A percentile compares a stretch with the other conserved stretches of the same genome.
Evolutionary conservation across 2,888 invertebrate species (phyloP).

Genomic region (Rhaphigaster nebulosa): DNA sequence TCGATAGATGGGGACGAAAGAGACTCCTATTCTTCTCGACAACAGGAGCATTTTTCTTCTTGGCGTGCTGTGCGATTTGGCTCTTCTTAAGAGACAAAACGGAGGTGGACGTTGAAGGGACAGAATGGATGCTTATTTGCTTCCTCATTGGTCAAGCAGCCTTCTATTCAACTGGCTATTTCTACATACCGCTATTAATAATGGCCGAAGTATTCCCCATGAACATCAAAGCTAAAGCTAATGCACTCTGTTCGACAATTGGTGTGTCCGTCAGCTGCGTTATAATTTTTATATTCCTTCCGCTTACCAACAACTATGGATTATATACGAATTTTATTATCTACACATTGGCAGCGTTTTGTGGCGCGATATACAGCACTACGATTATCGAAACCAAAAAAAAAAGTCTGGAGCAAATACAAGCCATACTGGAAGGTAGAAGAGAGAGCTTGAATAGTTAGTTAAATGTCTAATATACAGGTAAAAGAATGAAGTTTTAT

Average conservation of each 20-base stretch:
- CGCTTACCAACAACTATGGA: not conserved
- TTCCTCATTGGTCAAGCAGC: slow-evolving; percentile 45
- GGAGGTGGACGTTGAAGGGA: not conserved
- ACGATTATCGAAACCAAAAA: slow-evolving; percentile 33
- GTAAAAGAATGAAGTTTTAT: no score
- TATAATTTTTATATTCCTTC: slow-evolving; percentile 28
- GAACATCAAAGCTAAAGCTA: slow-evolving; percentile 53
- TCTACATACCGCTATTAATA: slow-evolving; percentile 41
- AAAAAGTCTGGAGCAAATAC: slow-evolving; percentile 43
- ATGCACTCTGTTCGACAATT: not conserved
- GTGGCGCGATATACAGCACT: slow-evolving; percentile 10
- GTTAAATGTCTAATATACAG: not conserved
- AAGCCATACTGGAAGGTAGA: slow-evolving; percentile 39
- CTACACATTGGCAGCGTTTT: not conserved
- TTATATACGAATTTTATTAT: slow-evolving; percentile 44
- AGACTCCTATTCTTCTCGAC: not conserved
- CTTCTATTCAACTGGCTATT: slow-evolving; percentile 36
- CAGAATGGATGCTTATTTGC: slow-evolving; percentile 34
- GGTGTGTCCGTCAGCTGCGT: not conserved
- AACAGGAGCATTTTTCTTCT: slow-evolving; percentile 6
- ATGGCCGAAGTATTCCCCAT: slow-evolving; percentile 50
- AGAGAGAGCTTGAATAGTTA: not conserved
- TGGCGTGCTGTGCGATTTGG: slow-evolving; percentile 29
- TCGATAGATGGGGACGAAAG: slow-evolving; percentile 24
- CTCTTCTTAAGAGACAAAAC: not conserved